These are phyloP conservation scores for Pyrocoelia pectoralis DNA, from an alignment of 2,888 invertebrate species.

Conservation along the genomic window DNA sequence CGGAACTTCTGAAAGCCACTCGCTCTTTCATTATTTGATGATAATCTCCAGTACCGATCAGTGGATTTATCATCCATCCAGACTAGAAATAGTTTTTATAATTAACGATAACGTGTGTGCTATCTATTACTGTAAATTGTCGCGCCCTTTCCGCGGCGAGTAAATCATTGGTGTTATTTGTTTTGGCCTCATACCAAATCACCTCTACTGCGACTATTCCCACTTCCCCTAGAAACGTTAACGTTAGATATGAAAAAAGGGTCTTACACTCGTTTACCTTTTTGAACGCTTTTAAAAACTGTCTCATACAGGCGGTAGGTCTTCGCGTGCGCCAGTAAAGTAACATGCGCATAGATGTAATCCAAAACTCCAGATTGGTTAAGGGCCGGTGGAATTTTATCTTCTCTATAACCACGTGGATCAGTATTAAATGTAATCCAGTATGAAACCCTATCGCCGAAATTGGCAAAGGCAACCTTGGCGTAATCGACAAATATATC, in stretches of 20 bases:
- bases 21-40: constrained; percentile 64
- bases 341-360: constrained; percentile 69
- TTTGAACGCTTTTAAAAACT: constrained; percentile 57
- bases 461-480: constrained; percentile 56
- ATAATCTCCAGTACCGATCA: constrained; percentile 67
- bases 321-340: constrained; percentile 70
- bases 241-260: neutral
- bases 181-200: constrained; percentile 68
- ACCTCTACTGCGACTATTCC: constrained; percentile 67
- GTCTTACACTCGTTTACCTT: constrained; percentile 33
- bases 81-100: constrained; percentile 33
- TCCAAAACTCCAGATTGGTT: constrained; percentile 63
- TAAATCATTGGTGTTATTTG: constrained; percentile 64
- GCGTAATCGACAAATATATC: constrained; percentile 67
- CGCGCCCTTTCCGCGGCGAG: constrained; percentile 67
- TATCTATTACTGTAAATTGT: constrained; percentile 67
- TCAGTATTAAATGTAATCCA: constrained; percentile 63
- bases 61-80: constrained; percentile 66
- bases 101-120: no score
- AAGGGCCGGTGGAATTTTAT: constrained; percentile 55
- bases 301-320: constrained; percentile 67
- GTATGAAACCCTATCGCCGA: constrained; percentile 53
- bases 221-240: constrained; percentile 61
- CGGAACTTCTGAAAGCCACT: constrained; percentile 63
- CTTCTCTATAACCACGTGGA: constrained; percentile 60